Base-by-base conservation (phyloP, 2,888 invertebrate genomes). In the Lepidonotus clava region DNA sequence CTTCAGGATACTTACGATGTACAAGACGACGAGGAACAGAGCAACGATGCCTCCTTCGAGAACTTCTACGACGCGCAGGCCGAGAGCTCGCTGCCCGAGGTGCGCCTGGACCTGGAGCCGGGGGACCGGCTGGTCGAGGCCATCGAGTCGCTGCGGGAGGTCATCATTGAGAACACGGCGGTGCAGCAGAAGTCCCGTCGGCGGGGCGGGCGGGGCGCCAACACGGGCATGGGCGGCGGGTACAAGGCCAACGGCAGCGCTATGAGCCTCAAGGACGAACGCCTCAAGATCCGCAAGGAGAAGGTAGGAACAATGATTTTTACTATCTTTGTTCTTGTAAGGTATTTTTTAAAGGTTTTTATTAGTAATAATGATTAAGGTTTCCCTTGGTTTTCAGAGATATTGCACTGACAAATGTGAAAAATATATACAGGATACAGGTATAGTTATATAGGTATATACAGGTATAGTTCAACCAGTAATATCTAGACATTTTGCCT, bases 141-240 rank as follows among this genome's bases (percentile, higher is more conserved):
- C 24, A 87, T 90, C 34, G 90, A 90, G 71, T 28, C 83, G 21
- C 88, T 90, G 67, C 83, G 90, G 36, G 89, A 91, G 38, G 87
- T 88, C 40, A 89, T 90, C n/a, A 67, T 89, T 53, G 90, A 90
- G 38, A 90, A 90, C 86, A 90, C 90, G 51, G 87, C 61, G 61
- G 88, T 86, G 46, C 89, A 89, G 61, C 77, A 86, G 46, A 56
- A 56, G 76, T n/a, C 36, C 11, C 61, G 86, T 32, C 71, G 87
- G 71, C 84, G 88, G 32, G 36, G 86, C 28, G 80, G 85, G 36
- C 77, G 87, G 38, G 53, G 46, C 32, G 32, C 80, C n/a, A 71
- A n/a, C 28, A 40, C 5, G 38, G 24, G 38, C n/a, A 56, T 36
- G 86, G 56, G 56, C 83, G 88, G 83, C 1, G 41, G 46, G 18